phyloP scores from a whole-genome alignment of 1,140 invertebrate genomes.

The Drosophila seguyi region DNA sequence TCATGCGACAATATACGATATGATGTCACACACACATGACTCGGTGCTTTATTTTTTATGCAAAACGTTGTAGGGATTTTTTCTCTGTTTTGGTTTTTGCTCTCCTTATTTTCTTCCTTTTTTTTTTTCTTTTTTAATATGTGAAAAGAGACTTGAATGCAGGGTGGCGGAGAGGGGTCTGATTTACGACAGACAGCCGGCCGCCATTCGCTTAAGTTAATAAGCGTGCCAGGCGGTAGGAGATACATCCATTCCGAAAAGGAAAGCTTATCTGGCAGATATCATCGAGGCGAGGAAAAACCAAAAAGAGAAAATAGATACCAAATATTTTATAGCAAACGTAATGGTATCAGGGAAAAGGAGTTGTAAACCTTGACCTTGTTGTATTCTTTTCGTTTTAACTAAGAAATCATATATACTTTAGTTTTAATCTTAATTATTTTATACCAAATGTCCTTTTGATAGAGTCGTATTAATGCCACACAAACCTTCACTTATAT shows the following conservation, averaged over 20 bases:
- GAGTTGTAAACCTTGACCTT: not conserved
- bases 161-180: constrained; percentile 21
- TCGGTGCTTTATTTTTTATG: constrained; percentile 79
- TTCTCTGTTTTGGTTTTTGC: constrained; percentile 45
- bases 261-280: constrained; percentile 29
- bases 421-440: too few relatives aligned
- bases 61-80: constrained; percentile 77
- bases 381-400: not conserved
- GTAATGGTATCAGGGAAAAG: too few relatives aligned
- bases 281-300: not conserved
- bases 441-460: not conserved
- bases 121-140: constrained; percentile 62
- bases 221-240: constrained; percentile 54
- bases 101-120: constrained; percentile 15
- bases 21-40: constrained; percentile 76
- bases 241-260: constrained; percentile 25
- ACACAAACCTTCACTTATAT: not conserved
- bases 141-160: constrained; percentile 72
- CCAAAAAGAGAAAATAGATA: not conserved
- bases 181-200: constrained; percentile 73
- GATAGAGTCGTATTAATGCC: constrained; percentile 3
- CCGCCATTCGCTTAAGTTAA: constrained; percentile 67
- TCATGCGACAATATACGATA: constrained; percentile 84
- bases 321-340: not conserved
- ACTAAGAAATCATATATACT: not conserved